Base-by-base conservation (phyloP, 1,140 invertebrate species). In the Argopecten irradians region DNA sequence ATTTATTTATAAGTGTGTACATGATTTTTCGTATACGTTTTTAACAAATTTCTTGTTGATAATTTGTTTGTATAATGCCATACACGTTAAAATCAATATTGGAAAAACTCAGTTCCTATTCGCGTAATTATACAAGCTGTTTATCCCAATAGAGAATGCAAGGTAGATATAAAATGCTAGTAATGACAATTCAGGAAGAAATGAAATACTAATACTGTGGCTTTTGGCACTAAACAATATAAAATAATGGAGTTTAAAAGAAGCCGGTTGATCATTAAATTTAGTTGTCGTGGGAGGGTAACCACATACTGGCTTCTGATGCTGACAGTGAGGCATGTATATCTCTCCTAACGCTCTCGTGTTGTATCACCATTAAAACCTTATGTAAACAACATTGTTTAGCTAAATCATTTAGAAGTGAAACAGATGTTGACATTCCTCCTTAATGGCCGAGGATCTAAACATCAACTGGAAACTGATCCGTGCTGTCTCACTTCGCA, bases 381-480 rank as follows among this genome's bases (percentile, higher is more conserved):
- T 71, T 71, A 71, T 71, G 55, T 71, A 71, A 71, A 71, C 55
- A 71, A 28, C 55, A 71, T 71, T 71, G 55, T 71, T 71, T 71
- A n/a, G 55, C 19, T 16, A 71, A 71, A 71, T 71, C n/a, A 71
- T 71, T 71, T 1, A 5, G 55, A 71, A 71, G 22, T 71, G 28
- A 71, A 71, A 71, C 55, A 71, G 55, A 71, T 71, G 55, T n/a
- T 5, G 55, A 71, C 55, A 71, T 71, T 71, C 55, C 55, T 71
- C 22, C 5, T 8, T 71, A 71, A 71, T 71, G 55, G 55, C 22
- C n/a, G 22, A 71, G 55, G 22, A 71, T 71, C 55, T 71, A 71
- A 71, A n/a, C 55, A 71, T 71, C 55, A n/a, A 71, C n/a, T 71
- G 55, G 55, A 71, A 71, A 71, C n/a, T 71, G 55, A 71, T 71